A percentile compares a stretch with the other conserved stretches of the same genome.
These are phyloP conservation scores for Pteropus rufus DNA, from an alignment of 2,797 vertebrate species.

Conservation along the genomic window DNA sequence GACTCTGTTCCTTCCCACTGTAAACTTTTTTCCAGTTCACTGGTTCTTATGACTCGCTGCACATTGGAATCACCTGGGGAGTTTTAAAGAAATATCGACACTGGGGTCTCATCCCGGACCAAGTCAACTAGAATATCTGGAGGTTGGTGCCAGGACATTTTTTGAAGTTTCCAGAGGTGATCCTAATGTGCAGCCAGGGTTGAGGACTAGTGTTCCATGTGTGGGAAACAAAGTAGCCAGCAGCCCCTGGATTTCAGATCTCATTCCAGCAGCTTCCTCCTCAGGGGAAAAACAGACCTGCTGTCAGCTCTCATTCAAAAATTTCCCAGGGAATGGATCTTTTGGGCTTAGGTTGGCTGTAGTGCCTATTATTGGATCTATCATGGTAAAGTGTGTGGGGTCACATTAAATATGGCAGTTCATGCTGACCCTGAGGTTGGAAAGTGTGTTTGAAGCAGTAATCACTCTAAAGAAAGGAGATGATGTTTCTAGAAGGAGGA, in stretches of 20 bases:
- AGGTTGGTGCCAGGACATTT: not conserved
- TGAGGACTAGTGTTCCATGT: not conserved
- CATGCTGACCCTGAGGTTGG: not conserved
- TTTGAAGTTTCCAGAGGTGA: not conserved
- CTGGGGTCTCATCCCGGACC: not conserved
- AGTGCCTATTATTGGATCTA: not conserved
- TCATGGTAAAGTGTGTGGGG: not conserved
- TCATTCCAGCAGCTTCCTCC: not conserved
- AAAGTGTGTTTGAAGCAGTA: not conserved
- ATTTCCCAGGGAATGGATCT: not conserved
- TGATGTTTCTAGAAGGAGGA: not conserved
- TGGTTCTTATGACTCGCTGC: not conserved
- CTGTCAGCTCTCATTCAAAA: not conserved
- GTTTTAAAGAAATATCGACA: constrained; percentile 28
- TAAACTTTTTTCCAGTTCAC: not conserved
- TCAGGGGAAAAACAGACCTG: not conserved
- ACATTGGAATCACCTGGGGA: not conserved
- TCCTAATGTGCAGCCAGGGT: not conserved
- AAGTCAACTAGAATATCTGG: constrained; percentile 2
- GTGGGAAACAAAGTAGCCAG: not conserved
- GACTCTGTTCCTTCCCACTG: not conserved
- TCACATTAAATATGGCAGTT: not conserved
- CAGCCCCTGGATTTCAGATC: not conserved
- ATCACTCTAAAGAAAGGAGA: not conserved
- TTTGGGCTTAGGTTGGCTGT: not conserved